Conservation (phyloP, 1,140 invertebrate genomes). For the Drosophila nigrodunni region DNA sequence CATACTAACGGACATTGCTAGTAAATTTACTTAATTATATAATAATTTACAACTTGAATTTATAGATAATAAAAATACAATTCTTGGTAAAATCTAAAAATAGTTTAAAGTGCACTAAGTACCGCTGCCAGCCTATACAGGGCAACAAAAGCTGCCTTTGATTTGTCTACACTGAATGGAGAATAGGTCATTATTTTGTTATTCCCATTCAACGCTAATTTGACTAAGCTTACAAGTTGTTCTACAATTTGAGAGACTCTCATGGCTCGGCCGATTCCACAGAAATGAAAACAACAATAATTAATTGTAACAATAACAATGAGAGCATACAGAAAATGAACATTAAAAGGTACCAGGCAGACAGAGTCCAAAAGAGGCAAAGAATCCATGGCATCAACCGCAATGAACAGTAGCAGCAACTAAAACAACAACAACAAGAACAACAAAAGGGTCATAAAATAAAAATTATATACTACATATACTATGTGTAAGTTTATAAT, state of each 20-base stretch:
- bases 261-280: slow-evolving; percentile 1
- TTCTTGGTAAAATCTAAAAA: too few relatives aligned
- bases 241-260: slow-evolving; percentile 22
- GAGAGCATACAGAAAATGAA: slow-evolving; percentile 25
- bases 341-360: slow-evolving; percentile 28
- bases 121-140: not conserved
- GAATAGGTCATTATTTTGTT: not conserved
- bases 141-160: not conserved
- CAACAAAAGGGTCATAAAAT: slow-evolving; percentile 45
- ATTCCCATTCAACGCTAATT: slow-evolving; percentile 20
- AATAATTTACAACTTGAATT: too few relatives aligned
- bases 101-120: too few relatives aligned
- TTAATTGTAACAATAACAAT: slow-evolving; percentile 20
- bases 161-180: not conserved
- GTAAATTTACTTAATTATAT: too few relatives aligned
- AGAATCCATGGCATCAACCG: not conserved
- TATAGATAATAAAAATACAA: too few relatives aligned
- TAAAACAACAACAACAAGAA: slow-evolving; percentile 5
- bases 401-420: slow-evolving; percentile 28
- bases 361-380: slow-evolving; percentile 17
- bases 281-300: slow-evolving; percentile 16
- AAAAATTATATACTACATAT: slow-evolving; percentile 28
- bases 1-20: too few relatives aligned
- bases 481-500: slow-evolving; percentile 54
- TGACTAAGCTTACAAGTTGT: slow-evolving; percentile 27